phyloP scores from a whole-genome alignment of 2,888 invertebrate species.

The Cryptocephalus moraei region DNA sequence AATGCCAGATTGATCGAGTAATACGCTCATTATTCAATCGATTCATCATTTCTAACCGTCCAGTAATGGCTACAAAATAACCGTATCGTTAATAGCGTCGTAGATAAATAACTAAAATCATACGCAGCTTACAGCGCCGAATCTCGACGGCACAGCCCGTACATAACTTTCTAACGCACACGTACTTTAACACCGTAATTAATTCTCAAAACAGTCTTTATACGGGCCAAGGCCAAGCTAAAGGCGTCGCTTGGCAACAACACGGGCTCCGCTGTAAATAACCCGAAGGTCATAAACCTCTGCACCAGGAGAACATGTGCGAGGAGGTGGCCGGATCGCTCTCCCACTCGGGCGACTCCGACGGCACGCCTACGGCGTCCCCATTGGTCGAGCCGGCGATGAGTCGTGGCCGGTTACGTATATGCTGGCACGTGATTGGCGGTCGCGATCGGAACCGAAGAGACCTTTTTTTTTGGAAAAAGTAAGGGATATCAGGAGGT shows the following conservation, averaged over 20 bases:
- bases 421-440: background rate
- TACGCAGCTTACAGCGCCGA: no score
- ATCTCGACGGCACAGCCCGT: no score
- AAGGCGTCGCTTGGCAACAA: slow-evolving; percentile 14
- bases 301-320: slow-evolving; percentile 7
- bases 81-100: no score
- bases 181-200: no score
- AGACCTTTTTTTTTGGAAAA: slow-evolving; percentile 4
- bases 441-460: background rate
- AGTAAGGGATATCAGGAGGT: background rate
- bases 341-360: background rate
- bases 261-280: slow-evolving; percentile 8
- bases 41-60: no score
- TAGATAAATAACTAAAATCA: no score
- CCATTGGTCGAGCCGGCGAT: background rate
- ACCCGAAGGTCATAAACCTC: slow-evolving; percentile 15
- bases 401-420: slow-evolving; percentile 1
- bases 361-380: background rate
- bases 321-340: slow-evolving; percentile 7
- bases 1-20: no score
- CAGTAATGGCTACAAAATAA: no score
- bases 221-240: slow-evolving; percentile 11
- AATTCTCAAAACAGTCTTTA: no score
- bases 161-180: no score
- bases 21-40: no score